Base-by-base conservation (phyloP, 1,140 invertebrate genomes). In the Episyrphus balteatus region DNA sequence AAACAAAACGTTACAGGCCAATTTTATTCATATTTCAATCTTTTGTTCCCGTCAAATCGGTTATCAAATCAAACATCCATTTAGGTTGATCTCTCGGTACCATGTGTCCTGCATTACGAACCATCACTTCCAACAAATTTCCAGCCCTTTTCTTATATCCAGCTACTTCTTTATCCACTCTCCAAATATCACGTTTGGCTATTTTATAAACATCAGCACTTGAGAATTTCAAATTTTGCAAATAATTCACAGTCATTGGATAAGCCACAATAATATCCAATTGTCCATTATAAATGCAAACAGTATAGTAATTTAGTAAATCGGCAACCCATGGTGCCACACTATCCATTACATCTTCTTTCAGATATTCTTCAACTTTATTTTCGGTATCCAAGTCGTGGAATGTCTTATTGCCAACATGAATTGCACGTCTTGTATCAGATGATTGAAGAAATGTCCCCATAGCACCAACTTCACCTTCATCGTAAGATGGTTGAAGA, bases 221-320 rank as follows among this genome's bases (percentile, higher is more conserved):
- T 19, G 71, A 66, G 74, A 88, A 92, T 34, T 83, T 71, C 0
- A 92, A 61, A 10, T 78, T 68, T 31, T 70, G 70, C 8, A 92
- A 61, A 59, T 83, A 89, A 53, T 82, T 82, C 40, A 82, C 75
- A 0, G 86, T 88, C 30, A 84, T 57, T 0, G 86, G 81, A 65
- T 88, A 88, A 2, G 86, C 81, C 2, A 89, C 81, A 55, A 91
- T 88, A 14, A 92, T 82, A 60, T 92, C 88, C 33, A 92, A 59
- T 58, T 91, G 86, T 1, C 88, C 88, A 58, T 81, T 89, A 61
- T 90, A 92, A 42, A 86, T 74, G 6, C 86, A 69, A 5, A 84
- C 76, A 62, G 76, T 76, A 55, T 88, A 88, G 48, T 79, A 56
- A 42, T 59, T 79, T 54, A 73, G 78, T 1, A 94, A 65, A 46